phyloP scores from a whole-genome alignment of 2,797 vertebrate genomes.

The Cheirogaleus major region DNA sequence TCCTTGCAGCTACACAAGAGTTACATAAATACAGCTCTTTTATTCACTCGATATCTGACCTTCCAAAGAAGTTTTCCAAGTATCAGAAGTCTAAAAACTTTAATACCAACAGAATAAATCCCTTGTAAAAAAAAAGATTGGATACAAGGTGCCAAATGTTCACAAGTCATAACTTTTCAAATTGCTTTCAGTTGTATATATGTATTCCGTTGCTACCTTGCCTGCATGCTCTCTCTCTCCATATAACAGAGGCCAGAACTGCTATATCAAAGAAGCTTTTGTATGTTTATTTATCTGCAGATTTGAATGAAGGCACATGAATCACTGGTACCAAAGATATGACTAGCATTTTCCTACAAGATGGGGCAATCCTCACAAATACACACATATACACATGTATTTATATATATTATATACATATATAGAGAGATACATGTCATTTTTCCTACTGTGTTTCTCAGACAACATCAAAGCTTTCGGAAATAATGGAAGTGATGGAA shows the following conservation, averaged over 20 bases:
- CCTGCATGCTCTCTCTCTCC: neutral
- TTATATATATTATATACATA: neutral
- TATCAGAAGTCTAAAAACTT: conserved; percentile 8
- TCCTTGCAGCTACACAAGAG: neutral
- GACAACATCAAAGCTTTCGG: conserved; percentile 20
- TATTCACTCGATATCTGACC: conserved; percentile 8
- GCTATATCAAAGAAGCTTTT: neutral
- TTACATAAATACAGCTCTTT: conserved; percentile 29
- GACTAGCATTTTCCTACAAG: neutral
- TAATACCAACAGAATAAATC: conserved; percentile 41
- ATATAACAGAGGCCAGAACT: conserved; percentile 8
- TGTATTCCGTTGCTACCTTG: neutral
- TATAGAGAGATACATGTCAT: neutral
- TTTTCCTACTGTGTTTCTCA: conserved; percentile 30
- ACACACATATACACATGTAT: neutral
- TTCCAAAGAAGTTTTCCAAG: conserved; percentile 46
- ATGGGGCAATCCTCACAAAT: neutral
- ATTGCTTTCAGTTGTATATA: neutral
- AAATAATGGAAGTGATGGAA: neutral
- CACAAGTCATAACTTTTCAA: conserved; percentile 31
- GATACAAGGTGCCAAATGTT: neutral
- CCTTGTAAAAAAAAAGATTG: neutral
- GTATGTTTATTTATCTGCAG: conserved; percentile 17
- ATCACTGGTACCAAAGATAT: neutral
- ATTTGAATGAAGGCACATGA: conserved; percentile 41